A percentile compares a stretch with the other conserved stretches of the same genome.
These are phyloP conservation scores for Chaetops frenatus DNA, from an alignment of 2,113 vertebrate species.

Conservation along the genomic window DNA sequence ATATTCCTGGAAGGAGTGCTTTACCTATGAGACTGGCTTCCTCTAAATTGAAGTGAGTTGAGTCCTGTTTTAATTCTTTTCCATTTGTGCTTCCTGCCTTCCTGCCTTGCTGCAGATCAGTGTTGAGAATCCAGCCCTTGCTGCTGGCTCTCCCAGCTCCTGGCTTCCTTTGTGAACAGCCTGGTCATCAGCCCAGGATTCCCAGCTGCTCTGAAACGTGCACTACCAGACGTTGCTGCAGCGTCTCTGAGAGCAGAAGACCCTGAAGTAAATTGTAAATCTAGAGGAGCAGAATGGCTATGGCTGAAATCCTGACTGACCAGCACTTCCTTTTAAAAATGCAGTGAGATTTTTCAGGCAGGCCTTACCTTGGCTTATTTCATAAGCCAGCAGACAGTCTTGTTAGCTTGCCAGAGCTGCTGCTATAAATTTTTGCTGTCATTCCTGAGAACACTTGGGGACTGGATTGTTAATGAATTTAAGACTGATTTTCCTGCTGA, in stretches of 20 bases:
- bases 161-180: constrained; percentile 10
- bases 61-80: constrained; percentile 33
- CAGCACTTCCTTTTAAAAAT: not conserved
- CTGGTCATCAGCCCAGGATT: not conserved
- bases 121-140: constrained; percentile 7
- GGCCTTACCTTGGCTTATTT: not conserved
- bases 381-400: not conserved
- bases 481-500: not conserved
- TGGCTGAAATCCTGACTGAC: not conserved
- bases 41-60: not conserved
- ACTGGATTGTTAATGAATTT: not conserved
- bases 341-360: not conserved
- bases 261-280: not conserved
- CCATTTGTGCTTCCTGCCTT: constrained; percentile 44
- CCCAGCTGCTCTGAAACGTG: not conserved
- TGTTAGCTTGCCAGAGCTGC: not conserved
- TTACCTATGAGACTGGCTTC: not conserved
- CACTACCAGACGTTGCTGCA: not conserved
- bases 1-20: constrained; percentile 27
- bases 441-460: not conserved
- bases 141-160: not conserved
- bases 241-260: not conserved
- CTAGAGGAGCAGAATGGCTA: not conserved
- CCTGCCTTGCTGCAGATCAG: not conserved
- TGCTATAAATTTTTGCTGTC: not conserved